Base-by-base conservation (phyloP, 1,140 invertebrate genomes). In the Drosophila ogumai region DNA sequence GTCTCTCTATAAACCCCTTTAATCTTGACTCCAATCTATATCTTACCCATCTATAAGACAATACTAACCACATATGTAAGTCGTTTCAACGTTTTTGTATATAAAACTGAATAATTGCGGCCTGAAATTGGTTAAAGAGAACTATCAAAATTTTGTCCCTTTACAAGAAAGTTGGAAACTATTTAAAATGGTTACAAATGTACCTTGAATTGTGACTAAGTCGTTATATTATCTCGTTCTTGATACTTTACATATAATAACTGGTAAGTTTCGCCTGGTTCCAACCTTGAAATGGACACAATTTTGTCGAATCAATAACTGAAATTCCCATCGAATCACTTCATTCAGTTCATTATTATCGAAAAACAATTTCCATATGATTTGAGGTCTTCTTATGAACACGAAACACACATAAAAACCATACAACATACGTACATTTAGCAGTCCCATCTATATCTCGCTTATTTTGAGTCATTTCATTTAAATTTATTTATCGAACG, bases 71-170 rank as follows among this genome's bases (percentile, higher is more conserved):
- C 52, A 75, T 54, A 17, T 69, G 40, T 44, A 54, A 77, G 46
- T 67, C 52, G 59, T 69, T 76, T 75, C 44, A 82, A 87, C 67
- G 82, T 88, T 87, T 87, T 87, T 88, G 84, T 82, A 88, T 87
- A 74, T 86, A 67, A 73, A 46, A 61, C 34, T 17, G 57, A 81
- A 41, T 15, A 50, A 50, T 25, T 60, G 6, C 38, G 34, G 65
- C 47, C 57, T 63, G 28, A 17, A 46, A 81, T 69, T 40, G 56
- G 38, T 34, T 19, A n/a, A 57, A 22, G 10, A 41, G 3, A 31
- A 47, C 9, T 22, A 31, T 46, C 57, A 60, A 57, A 88, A 88
- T 88, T 88, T 60, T 87, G 84, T 82, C 68, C 84, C 15, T 69
- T 88, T 77, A 15, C 64, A 66, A 66, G 46, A 22, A 54, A 43